Conservation (phyloP, 1,140 invertebrate species). For the Physella acuta region DNA sequence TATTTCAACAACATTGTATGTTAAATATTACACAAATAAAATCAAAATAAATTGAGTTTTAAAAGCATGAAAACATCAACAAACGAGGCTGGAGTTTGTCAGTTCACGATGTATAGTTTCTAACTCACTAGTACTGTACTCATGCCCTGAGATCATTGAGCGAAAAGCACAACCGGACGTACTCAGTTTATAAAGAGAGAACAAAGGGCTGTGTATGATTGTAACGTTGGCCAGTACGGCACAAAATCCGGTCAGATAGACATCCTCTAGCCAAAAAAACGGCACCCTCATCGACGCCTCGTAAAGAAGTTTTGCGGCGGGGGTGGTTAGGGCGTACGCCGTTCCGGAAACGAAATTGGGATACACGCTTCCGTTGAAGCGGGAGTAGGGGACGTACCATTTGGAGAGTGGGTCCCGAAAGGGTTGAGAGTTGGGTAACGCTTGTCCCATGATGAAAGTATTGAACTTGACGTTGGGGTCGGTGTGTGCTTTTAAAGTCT, state of each 20-base stretch:
- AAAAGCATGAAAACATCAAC: no score
- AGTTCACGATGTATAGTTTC: conserved; percentile 34
- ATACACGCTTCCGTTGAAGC: conserved; percentile 50
- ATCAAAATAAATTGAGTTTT: no score
- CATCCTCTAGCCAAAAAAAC: conserved; percentile 58
- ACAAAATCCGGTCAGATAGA: conserved; percentile 57
- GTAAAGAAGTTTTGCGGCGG: conserved; percentile 45
- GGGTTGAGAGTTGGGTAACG: conserved; percentile 34
- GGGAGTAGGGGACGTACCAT: conserved; percentile 56
- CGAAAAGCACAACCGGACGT: conserved; percentile 34
- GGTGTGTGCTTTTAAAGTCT: conserved; percentile 17
- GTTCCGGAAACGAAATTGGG: conserved; percentile 57
- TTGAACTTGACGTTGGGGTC: neutral
- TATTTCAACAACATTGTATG: no score
- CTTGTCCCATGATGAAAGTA: conserved; percentile 35
- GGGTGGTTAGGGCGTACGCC: conserved; percentile 52
- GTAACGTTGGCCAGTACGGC: conserved; percentile 30
- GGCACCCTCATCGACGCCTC: conserved; percentile 36
- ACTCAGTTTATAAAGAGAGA: conserved; percentile 26
- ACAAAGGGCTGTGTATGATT: conserved; percentile 25
- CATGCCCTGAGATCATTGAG: conserved; percentile 36
- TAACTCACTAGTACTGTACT: conserved; percentile 33
- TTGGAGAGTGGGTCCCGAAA: conserved; percentile 53
- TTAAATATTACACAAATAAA: no score
- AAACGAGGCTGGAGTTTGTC: conserved; percentile 6